Base-by-base conservation (phyloP, 2,113 vertebrate species). In the Ceuthmochares aereus region DNA sequence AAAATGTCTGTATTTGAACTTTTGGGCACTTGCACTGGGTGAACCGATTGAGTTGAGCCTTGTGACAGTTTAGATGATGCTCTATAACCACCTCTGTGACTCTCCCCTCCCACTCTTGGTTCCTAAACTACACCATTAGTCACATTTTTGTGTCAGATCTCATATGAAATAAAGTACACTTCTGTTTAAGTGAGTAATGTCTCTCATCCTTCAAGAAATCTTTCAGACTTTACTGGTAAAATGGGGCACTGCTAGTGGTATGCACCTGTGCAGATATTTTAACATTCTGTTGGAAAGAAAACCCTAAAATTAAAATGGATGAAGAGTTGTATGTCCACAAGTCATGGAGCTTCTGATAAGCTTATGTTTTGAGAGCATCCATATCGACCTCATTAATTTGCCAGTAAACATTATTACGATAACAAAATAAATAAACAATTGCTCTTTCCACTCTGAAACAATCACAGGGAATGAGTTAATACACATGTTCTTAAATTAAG, bases 241-340 rank as follows among this genome's bases (percentile, higher is more conserved):
- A 82, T 37, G 22, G 26, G 23, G 22, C 23, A 45, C 26, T 82
- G 62, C 25, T 25, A 49, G 36, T 29, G 51, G 6, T 62, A 64
- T 9, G 23, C 1, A 2, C 4, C 14, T 47, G 25, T 10, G 17
- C 4, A 11, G 34, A 4, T 7, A 2, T 8, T 43, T 54, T 14
- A 59, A 86, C 56, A 29, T 3, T 59, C 32, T 42, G 1, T 8
- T 52, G 18, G 37, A 73, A 81, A 59, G 51, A 51, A 14, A 32
- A 23, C 45, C 45, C 18, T 9, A 49, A 68, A 30, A 14, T 20
- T 36, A 10, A 52, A 60, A 40, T 23, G 9, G 37, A 42, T 66
- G 8, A 55, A 32, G 88, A 74, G 15, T 74, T 78, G 0, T 7
- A 26, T 7, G 5, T 15, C 63, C 18, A 30, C 26, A 45, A 84